phyloP scores from a whole-genome alignment of 2,797 vertebrate genomes.

The Graptemys geographica region DNA sequence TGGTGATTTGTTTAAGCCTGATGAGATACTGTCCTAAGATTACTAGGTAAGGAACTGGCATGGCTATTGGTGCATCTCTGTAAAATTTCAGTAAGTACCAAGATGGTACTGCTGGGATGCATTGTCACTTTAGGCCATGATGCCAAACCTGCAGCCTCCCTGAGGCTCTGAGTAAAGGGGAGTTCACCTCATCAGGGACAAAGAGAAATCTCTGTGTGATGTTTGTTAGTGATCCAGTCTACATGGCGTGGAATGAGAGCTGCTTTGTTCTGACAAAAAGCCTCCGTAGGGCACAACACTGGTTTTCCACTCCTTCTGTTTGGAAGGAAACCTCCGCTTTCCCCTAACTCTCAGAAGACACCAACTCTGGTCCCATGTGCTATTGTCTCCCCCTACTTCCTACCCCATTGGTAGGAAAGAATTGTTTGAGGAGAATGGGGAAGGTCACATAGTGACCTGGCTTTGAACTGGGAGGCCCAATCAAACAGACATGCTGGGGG shows the following conservation, averaged over 20 bases:
- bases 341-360: background rate
- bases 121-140: background rate
- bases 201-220: background rate
- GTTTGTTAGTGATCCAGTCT: background rate
- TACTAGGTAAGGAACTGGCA: background rate
- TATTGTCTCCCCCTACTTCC: background rate
- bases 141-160: background rate
- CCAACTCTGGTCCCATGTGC: background rate
- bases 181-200: background rate
- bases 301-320: background rate
- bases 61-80: background rate
- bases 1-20: no score
- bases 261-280: background rate
- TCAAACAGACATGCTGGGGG: background rate
- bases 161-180: background rate
- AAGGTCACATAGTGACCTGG: background rate
- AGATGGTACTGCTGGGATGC: background rate
- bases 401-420: background rate
- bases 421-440: background rate
- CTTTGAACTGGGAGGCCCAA: background rate
- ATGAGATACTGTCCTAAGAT: background rate
- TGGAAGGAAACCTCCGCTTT: background rate
- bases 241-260: rapidly evolving
- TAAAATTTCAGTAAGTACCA: background rate
- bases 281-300: background rate